A percentile compares a stretch with the other conserved stretches of the same genome.
Conservation (phyloP, 2,113 vertebrate genomes). For the Rhabdomys dilectus region DNA sequence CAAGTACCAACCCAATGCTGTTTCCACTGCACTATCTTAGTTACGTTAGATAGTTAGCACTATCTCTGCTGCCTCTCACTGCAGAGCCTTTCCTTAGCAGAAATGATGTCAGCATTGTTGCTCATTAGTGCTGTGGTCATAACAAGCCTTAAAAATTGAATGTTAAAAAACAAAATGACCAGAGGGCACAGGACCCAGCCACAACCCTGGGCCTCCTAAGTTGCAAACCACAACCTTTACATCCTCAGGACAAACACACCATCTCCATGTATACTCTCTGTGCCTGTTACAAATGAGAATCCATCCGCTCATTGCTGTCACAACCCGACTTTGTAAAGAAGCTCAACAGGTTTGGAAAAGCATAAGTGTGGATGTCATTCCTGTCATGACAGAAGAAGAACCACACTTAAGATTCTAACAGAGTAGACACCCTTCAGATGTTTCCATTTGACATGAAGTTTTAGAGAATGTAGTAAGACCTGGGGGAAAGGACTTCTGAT, state of each 20-base stretch:
- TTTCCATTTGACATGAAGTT: neutral
- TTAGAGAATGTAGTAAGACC: slow-evolving; percentile 40
- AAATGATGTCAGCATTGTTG: slow-evolving; percentile 72
- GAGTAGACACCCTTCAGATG: slow-evolving; percentile 30
- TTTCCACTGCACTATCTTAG: neutral
- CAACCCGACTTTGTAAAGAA: slow-evolving; percentile 57
- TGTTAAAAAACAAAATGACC: slow-evolving; percentile 40
- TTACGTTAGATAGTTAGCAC: too few relatives aligned
- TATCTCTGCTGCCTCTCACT: slow-evolving; percentile 59
- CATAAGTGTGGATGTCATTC: neutral
- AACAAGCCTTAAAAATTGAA: slow-evolving; percentile 82
- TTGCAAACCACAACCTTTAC: slow-evolving; percentile 60
- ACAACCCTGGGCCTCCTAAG: neutral
- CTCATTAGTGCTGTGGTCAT: slow-evolving; percentile 78
- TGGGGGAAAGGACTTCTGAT: neutral
- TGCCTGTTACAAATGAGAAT: slow-evolving; percentile 66
- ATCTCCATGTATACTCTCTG: slow-evolving; percentile 12
- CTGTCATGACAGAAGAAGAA: slow-evolving; percentile 32
- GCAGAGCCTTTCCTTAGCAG: slow-evolving; percentile 59
- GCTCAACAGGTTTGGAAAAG: slow-evolving; percentile 61
- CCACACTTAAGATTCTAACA: neutral
- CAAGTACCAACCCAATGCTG: slow-evolving; percentile 34
- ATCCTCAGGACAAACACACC: slow-evolving; percentile 79
- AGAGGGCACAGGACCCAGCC: neutral
- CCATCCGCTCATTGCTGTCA: slow-evolving; percentile 36